Base-by-base conservation (phyloP, 2,113 vertebrate species). In the Albula glossodonta region DNA sequence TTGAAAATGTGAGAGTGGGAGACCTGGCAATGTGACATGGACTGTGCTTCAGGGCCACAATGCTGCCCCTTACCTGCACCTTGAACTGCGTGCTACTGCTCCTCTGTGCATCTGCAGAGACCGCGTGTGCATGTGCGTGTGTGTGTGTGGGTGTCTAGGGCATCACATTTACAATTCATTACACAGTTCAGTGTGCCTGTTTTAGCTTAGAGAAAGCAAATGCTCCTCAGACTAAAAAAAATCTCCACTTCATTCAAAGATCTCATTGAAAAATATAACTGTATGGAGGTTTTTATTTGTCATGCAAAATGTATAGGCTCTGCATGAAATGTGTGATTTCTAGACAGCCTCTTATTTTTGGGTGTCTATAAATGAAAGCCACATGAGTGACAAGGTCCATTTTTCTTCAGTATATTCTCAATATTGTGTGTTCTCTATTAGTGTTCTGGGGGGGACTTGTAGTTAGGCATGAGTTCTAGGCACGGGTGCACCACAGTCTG, bases 161-260 rank as follows among this genome's bases (percentile, higher is more conserved):
- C 56, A 87, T 63, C 78, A 83, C 80, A 86, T 91, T 90, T 91
- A 85, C 85, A 87, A 91, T 90, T 91, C 88, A 91, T 88, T 84
- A 90, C 56, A 89, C 86, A 86, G 82, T 77, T 15, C 83, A 86
- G 78, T 86, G 80, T 51, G 89, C 88, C 77, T 19, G 79, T 87
- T 82, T 51, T 13, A 77, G 79, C 57, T 48, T 31, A 51, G 84
- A 87, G 81, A 83, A 19, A 50, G 25, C 66, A 81, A 56, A 51
- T 66, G 70, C 70, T 74, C 70, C 31, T 74, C 31, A 22, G 7
- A 51, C 78, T 10, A 49, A 53, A 81, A 41, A 66, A 66, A 66
- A 66, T 66, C 17, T 66, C 60, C 60, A 66, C 15, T 19, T 66
- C 60, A 60, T 13, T 60, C 15, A 66, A 66, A 66, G 60, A 66